Evolutionary conservation across 2,797 vertebrate genomes (phyloP).

Genomic region (Manis crassicaudata): DNA sequence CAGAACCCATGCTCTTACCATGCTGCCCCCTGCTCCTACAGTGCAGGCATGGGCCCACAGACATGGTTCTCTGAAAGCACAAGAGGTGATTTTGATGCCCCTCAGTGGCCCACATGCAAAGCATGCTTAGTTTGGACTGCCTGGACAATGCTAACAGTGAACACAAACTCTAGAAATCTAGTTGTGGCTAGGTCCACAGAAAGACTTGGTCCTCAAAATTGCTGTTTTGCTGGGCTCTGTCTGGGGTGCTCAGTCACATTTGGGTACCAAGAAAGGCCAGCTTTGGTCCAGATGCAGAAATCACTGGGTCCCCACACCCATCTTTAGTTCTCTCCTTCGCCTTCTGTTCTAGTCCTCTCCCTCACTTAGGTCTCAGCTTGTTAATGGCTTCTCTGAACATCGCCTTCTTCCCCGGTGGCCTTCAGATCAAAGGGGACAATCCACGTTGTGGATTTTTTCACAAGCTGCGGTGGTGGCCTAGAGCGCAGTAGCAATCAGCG

Average conservation of each 20-base stretch:
- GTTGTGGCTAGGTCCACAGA: background rate
- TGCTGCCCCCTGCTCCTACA: background rate
- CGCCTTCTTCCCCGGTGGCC: background rate
- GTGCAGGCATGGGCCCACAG: rapidly evolving
- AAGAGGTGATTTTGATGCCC: background rate
- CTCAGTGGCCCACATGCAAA: rapidly evolving
- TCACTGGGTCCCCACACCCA: background rate
- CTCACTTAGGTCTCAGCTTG: background rate
- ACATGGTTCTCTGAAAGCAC: background rate
- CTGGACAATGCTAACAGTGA: rapidly evolving
- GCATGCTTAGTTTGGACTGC: rapidly evolving
- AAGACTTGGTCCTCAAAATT: background rate
- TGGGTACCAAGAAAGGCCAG: background rate
- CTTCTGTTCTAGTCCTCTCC: background rate
- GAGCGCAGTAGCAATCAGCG: rapidly evolving
- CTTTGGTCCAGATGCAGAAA: background rate
- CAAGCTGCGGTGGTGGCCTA: background rate
- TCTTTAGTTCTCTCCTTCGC: background rate
- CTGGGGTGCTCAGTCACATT: background rate
- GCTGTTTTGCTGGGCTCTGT: background rate
- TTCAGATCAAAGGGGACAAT: background rate
- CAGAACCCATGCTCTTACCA: rapidly evolving
- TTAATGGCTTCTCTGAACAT: background rate
- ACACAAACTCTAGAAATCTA: background rate
- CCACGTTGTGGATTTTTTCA: background rate